Conservation (phyloP, 2,797 vertebrate genomes). For the Typhlichthys subterraneus region DNA sequence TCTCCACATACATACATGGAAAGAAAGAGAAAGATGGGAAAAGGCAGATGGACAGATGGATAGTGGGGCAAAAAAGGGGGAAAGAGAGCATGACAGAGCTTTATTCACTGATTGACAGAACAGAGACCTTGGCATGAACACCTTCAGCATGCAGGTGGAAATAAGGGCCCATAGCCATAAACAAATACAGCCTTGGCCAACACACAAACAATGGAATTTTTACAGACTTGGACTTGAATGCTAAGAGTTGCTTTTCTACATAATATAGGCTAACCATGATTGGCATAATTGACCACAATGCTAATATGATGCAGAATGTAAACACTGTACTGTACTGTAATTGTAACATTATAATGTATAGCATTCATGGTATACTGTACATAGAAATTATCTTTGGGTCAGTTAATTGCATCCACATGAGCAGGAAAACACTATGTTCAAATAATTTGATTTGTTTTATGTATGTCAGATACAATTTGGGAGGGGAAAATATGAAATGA, state of each 20-base stretch:
- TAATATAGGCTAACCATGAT: not conserved
- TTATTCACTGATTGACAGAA: slow-evolving; percentile 46
- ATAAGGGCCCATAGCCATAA: slow-evolving; percentile 62
- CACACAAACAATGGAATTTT: slow-evolving; percentile 59
- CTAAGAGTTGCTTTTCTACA: not conserved
- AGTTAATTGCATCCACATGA: too few relatives aligned
- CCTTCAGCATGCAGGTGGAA: slow-evolving; percentile 69
- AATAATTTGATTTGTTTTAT: too few relatives aligned
- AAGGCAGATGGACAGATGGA: not conserved
- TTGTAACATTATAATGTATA: too few relatives aligned
- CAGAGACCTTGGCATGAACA: slow-evolving; percentile 69
- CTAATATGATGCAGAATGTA: not conserved
- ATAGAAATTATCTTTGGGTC: too few relatives aligned
- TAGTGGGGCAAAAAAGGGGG: slow-evolving; percentile 24
- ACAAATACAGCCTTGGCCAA: slow-evolving; percentile 60
- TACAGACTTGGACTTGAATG: slow-evolving; percentile 54
- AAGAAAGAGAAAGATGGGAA: slow-evolving; percentile 10
- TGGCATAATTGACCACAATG: not conserved
- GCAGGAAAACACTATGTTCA: too few relatives aligned
- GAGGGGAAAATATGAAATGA: too few relatives aligned
- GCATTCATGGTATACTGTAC: too few relatives aligned
- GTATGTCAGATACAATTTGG: too few relatives aligned
- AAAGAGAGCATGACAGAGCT: slow-evolving; percentile 51
- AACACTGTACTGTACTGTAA: too few relatives aligned
- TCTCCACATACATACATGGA: not conserved